These are phyloP conservation scores for Herminia tarsipennalis DNA, from an alignment of 2,888 invertebrate genomes.

Conservation along the genomic window DNA sequence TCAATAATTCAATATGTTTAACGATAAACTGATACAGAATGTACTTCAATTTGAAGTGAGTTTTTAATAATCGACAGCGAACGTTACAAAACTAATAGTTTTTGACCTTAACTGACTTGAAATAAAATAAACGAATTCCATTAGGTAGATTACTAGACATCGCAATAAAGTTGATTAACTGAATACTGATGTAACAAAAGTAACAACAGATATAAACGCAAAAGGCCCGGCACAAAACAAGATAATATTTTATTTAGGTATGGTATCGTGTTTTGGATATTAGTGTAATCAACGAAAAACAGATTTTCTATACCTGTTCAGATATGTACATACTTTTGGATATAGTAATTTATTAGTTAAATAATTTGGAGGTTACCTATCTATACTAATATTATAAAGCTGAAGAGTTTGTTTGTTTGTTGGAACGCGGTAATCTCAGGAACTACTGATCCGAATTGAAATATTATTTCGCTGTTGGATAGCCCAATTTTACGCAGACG, in stretches of 20 bases:
- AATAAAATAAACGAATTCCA: not conserved
- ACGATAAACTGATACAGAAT: conserved; percentile 1
- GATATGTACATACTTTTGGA: no score
- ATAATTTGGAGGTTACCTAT: no score
- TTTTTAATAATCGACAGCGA: not conserved
- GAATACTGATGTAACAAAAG: not conserved
- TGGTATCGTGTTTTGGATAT: not conserved
- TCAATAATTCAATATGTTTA: not conserved
- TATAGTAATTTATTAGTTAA: no score
- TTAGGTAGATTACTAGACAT: conserved; percentile 3
- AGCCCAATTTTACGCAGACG: no score
- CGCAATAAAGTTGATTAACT: not conserved
- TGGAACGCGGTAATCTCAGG: no score
- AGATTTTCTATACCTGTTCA: no score
- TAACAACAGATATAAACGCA: conserved; percentile 1
- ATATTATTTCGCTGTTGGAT: no score
- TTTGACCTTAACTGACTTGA: not conserved
- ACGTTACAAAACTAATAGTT: not conserved
- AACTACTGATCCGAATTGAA: no score
- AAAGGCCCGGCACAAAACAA: not conserved
- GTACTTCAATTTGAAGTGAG: conserved; percentile 9
- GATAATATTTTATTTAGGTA: not conserved
- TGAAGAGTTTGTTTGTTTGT: no score
- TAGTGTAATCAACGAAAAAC: not conserved
- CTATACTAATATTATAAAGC: no score